These are phyloP conservation scores for Lagopus muta DNA, from an alignment of 2,113 vertebrate genomes.

Conservation along the genomic window DNA sequence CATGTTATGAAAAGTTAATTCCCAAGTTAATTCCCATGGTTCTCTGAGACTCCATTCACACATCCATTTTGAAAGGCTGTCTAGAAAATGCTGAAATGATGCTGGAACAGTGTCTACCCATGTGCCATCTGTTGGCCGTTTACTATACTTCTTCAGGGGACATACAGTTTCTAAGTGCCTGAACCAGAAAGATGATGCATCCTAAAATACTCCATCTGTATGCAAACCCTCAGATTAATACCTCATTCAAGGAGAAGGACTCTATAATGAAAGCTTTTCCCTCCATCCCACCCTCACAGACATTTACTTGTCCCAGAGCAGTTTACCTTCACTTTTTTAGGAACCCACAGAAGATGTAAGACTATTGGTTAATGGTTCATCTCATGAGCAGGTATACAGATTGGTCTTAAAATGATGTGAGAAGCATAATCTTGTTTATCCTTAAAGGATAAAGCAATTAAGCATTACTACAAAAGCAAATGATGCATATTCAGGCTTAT, in stretches of 20 bases:
- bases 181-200: background rate
- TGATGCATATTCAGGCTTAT: background rate
- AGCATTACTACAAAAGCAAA: background rate
- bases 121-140: conserved; percentile 14
- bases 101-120: background rate
- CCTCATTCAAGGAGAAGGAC: background rate
- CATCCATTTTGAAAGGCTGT: background rate
- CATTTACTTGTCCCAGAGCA: background rate
- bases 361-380: background rate
- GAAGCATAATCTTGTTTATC: background rate
- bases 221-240: background rate
- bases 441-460: background rate
- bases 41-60: background rate
- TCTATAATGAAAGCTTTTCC: background rate
- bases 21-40: background rate
- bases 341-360: background rate
- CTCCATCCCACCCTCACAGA: background rate
- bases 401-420: background rate
- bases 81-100: background rate
- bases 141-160: background rate
- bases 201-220: background rate
- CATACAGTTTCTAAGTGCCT: background rate
- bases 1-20: background rate
- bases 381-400: background rate
- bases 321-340: background rate